A percentile compares a stretch with the other conserved stretches of the same genome.
Evolutionary conservation across 2,888 invertebrate genomes (phyloP).

Genomic region (Belgica antarctica): DNA sequence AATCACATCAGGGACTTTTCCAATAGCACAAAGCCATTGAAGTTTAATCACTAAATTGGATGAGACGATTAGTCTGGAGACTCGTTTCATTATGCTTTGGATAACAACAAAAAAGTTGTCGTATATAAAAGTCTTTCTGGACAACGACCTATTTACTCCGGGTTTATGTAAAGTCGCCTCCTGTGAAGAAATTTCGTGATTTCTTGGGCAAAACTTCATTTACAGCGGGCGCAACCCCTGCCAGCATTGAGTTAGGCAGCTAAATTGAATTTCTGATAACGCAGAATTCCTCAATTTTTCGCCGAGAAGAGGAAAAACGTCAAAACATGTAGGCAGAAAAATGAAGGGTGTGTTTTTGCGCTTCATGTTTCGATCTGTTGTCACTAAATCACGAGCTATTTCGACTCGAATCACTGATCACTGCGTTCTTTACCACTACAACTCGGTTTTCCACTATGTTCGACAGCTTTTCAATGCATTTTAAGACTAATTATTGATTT

Average conservation of each 20-base stretch:
- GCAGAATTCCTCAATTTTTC: background rate
- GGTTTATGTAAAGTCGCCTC: constrained; percentile 32
- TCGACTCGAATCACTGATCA: background rate
- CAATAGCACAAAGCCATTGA: background rate
- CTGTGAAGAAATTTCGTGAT: constrained; percentile 29
- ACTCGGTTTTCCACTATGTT: constrained; percentile 28
- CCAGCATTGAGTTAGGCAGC: background rate
- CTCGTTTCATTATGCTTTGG: background rate
- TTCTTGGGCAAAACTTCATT: background rate
- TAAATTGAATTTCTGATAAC: background rate
- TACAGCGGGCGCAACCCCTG: background rate
- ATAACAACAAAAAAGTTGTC: constrained; percentile 35
- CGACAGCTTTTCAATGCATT: constrained; percentile 17
- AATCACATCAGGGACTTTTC: background rate
- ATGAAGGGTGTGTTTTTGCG: constrained; percentile 40
- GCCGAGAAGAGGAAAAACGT: background rate
- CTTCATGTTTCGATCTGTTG: constrained; percentile 27
- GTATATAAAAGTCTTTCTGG: constrained; percentile 16
- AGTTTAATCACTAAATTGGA: background rate
- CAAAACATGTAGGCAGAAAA: constrained; percentile 7
- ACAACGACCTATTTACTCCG: constrained; percentile 33
- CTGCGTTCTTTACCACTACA: background rate
- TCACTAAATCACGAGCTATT: background rate
- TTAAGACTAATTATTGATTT: constrained; percentile 21
- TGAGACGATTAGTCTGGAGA: background rate